These are phyloP conservation scores for Sebastes kiyomatsui DNA, from an alignment of 2,797 vertebrate species.

Conservation along the genomic window DNA sequence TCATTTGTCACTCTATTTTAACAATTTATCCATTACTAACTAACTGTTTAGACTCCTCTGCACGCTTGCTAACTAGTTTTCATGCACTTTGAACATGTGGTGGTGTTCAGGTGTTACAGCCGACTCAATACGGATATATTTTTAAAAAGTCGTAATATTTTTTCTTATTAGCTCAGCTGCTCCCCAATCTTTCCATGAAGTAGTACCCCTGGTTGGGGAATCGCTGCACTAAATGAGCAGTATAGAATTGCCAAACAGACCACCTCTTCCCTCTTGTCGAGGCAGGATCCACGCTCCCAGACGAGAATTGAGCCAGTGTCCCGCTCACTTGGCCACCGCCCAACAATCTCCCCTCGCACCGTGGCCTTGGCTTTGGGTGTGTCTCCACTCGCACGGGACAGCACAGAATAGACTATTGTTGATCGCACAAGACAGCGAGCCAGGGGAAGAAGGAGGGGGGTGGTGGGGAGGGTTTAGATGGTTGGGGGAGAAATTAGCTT, in stretches of 20 bases:
- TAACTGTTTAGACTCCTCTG: too few species aligned
- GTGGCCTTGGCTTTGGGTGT: slow-evolving; percentile 79
- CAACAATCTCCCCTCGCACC: slow-evolving; percentile 70
- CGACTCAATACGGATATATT: background rate
- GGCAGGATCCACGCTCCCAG: slow-evolving; percentile 56
- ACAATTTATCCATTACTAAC: background rate
- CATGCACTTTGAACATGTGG: background rate
- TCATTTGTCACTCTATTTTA: background rate
- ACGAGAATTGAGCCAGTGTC: slow-evolving; percentile 78
- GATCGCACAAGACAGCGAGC: slow-evolving; percentile 70
- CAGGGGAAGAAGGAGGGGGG: slow-evolving; percentile 45
- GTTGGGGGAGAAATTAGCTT: slow-evolving; percentile 49
- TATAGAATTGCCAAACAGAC: slow-evolving; percentile 20
- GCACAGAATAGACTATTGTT: slow-evolving; percentile 84
- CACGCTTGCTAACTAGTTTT: too few species aligned
- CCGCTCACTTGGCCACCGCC: slow-evolving; percentile 57
- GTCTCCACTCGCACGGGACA: slow-evolving; percentile 74
- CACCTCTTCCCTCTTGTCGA: slow-evolving; percentile 40
- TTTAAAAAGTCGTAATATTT: background rate
- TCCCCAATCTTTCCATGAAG: background rate
- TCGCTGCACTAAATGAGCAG: background rate
- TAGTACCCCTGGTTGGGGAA: background rate
- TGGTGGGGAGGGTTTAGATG: slow-evolving; percentile 9
- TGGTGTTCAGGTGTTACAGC: background rate
- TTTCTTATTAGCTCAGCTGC: background rate